Evolutionary conservation across 2,113 vertebrate species (phyloP), one percentile per base, ranked within the genome.

Genomic region (Dascyllus trimaculatus): DNA sequence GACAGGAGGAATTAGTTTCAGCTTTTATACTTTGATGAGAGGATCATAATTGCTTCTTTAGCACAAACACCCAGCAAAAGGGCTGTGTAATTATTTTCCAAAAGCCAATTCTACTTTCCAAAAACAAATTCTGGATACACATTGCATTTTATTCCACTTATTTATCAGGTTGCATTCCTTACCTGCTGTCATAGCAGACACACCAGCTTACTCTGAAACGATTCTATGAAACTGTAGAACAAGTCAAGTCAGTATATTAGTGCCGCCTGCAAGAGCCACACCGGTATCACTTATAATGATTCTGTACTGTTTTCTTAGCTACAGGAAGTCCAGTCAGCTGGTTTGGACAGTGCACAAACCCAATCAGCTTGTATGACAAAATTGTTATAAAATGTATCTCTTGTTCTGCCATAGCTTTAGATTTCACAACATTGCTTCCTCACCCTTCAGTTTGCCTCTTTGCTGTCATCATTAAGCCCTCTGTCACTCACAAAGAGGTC

Each of bases 401-500:
- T 49, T 49, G 2, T 15, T 43, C 14, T 43, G 15, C 40, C 40
- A 14, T 38, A 53, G 48, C 73, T 46, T 61, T 66, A 43, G 18
- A 51, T 87, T 26, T 51, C 52, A 60, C 57, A 62, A 52, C 19
- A 9, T 15, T 14, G 21, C 26, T 45, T 49, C 24, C 29, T 53
- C 51, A 45, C 0, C 4, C 35, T 72, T 71, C 25, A 9, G 46
- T 67, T 82, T 49, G 14, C 48, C 43, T 54, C 18, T 61, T 69
- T 24, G 11, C 66, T 76, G 29, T 46, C 60, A 75, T 26, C 29
- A 62, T 75, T 80, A 40, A 65, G 46, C 74, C 76, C 76, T 88
- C 80, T 92, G 87, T 92, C 90, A 90, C 51, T 81, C 69, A 79
- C 73, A 83, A 82, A 71, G 19, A 51, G 25, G 49, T 67, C 65